Evolutionary conservation across 2,888 invertebrate genomes (phyloP).

Genomic region (Cheilosia variabilis): DNA sequence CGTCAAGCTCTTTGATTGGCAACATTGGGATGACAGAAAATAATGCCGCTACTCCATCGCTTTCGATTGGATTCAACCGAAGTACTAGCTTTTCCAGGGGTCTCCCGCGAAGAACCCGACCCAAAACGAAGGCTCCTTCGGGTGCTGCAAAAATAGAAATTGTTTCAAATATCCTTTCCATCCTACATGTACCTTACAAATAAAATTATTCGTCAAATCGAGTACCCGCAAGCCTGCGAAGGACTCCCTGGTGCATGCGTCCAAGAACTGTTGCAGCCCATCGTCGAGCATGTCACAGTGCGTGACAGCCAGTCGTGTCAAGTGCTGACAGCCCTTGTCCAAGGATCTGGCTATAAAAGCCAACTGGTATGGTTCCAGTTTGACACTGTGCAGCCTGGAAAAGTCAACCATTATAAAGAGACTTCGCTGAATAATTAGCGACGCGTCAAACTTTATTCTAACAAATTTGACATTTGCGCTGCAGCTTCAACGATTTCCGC

Average conservation of each 20-base stretch:
- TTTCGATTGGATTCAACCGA: conserved; percentile 82
- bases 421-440: too few species aligned
- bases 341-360: conserved; percentile 80
- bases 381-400: conserved; percentile 81
- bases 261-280: conserved; percentile 81
- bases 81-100: conserved; percentile 79
- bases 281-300: conserved; percentile 82
- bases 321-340: conserved; percentile 82
- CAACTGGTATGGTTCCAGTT: conserved; percentile 81
- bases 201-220: conserved; percentile 82
- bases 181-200: conserved; percentile 77
- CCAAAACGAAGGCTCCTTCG: conserved; percentile 81
- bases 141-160: conserved; percentile 70
- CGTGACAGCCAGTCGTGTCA: conserved; percentile 79
- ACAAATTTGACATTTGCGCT: too few species aligned
- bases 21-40: conserved; percentile 79
- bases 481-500: too few species aligned
- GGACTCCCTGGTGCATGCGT: conserved; percentile 80
- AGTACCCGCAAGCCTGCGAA: conserved; percentile 79
- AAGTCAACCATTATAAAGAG: neutral
- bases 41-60: conserved; percentile 82
- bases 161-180: too few species aligned
- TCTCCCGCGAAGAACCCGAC: conserved; percentile 79
- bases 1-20: conserved; percentile 79
- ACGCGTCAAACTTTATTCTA: too few species aligned